Evolutionary conservation across 2,888 invertebrate genomes (phyloP), one percentile per base, ranked within the genome.

Genomic region (Omphaloscelis lunosa): DNA sequence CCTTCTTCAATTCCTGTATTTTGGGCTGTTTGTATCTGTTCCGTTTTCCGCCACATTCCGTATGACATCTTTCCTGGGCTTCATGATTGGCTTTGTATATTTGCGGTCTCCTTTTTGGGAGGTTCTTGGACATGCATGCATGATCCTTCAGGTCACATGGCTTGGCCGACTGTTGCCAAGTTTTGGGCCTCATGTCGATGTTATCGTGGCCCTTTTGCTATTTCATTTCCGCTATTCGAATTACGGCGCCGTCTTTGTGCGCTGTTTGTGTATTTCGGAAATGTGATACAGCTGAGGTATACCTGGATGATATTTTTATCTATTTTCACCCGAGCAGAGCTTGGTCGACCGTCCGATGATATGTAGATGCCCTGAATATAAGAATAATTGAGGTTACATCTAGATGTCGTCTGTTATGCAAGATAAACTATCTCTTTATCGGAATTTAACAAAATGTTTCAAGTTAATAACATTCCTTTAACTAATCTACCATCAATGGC

Each of bases 371-470:
- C 29, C 34, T 41, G 41, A 27, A 34, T n/a, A 74, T 7, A 4
- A n/a, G 27, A 48, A 27, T 34, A 45, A 34, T 34, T 59, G 15
- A 74, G 7, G 45, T 58, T 17, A 34, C 29, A 58, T 73, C 45
- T 17, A 58, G 45, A 58, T 73, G 9, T 15, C 6, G 15, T 17
- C 20, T 53, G 9, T 41, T 29, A 79, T 53, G 39, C 15, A 53
- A 70, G 27, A 11, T 23, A 41, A 53, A 51, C 59, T 29, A 65
- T 41, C 4, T 59, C 51, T 45, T 23, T 39, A 56, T 63, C 11
- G 58, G 41, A 67, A 41, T 41, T 73, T 62, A 74, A 58, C 48
- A 51, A 27, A 23, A 15, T 62, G 15, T 59, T 34, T 51, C n/a
- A 56, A 34, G 27, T 45, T 58, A 51, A 61, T 51, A 58, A 34